phyloP scores from a whole-genome alignment of 2,888 invertebrate species.

The Xestia rhomboidea region DNA sequence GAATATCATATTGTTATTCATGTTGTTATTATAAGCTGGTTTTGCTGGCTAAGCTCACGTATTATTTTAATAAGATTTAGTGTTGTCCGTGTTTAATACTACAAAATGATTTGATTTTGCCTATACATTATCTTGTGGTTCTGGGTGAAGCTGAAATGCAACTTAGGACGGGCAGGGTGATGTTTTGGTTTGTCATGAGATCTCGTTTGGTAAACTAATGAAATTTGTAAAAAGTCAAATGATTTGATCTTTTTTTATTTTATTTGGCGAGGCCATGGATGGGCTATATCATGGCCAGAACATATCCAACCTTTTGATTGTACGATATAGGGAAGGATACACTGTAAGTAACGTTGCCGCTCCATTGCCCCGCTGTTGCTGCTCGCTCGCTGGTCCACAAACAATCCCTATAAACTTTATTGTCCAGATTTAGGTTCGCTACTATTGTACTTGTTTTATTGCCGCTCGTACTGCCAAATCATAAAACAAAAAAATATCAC shows the following conservation, averaged over 20 bases:
- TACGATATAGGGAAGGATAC: background rate
- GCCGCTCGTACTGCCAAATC: conserved; percentile 16
- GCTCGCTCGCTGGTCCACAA: conserved; percentile 32
- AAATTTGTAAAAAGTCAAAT: background rate
- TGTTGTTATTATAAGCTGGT: background rate
- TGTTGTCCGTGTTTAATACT: no score
- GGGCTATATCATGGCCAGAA: background rate
- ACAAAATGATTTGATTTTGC: no score
- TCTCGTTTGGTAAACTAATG: background rate
- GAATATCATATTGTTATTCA: background rate
- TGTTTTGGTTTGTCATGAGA: background rate
- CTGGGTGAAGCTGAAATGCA: background rate
- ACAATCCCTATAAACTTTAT: conserved; percentile 59
- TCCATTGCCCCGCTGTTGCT: background rate
- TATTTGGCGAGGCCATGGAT: background rate
- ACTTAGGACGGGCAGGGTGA: background rate
- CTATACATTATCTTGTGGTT: background rate
- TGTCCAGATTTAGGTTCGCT: conserved; percentile 37
- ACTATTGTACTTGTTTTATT: conserved; percentile 47
- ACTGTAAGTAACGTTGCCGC: background rate
- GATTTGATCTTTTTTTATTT: background rate
- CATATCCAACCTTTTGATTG: conserved; percentile 11
- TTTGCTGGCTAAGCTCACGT: background rate
- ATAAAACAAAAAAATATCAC: conserved; percentile 44
- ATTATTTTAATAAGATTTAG: background rate